Base-by-base conservation (phyloP, 2,797 vertebrate genomes). In the Cirrhinus molitorella region DNA sequence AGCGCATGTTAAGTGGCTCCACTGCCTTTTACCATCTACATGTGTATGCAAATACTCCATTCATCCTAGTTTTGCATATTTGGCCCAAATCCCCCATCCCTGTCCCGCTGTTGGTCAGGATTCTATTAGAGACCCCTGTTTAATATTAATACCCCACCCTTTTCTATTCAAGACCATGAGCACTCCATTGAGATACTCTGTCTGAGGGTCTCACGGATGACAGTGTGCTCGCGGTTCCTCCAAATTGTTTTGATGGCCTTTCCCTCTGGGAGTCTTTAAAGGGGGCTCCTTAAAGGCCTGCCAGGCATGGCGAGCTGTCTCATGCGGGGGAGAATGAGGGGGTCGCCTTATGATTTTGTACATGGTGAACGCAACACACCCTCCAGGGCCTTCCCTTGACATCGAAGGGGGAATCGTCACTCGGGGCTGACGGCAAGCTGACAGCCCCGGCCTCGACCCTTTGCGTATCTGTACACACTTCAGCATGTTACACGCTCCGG, bases 371-470 rank as follows among this genome's bases (percentile, higher is more conserved):
- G 80, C 87, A 88, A 88, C 76, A 86, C 85, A 87, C 85, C 88
- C 91, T 91, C 87, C 87, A 89, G 90, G 90, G 88, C 76, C 88
- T 89, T 90, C 89, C 88, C 84, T 90, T 92, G 91, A 93, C 89
- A 88, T 86, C 84, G 83, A 85, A 89, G 80, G 84, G 85, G 87
- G 89, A 77, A 75, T 70, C 76, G 21, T 59, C 65, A 78, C 53
- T 75, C 31, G 45, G 70, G 73, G 51, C 66, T 89, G 85, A 85
- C 55, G 77, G 80, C 67, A 57, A 28, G 47, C 80, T 87, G 86
- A 87, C 86, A 88, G 86, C 71, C 59, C 63, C 51, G 37, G 83
- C 75, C 85, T 34, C 65, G 85, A 85, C 88, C 86, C 77, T 61
- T 61, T 47, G 76, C 63, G 47, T 81, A 73, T 87, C 75, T 75